Evolutionary conservation across 1,140 invertebrate species (phyloP), one percentile per base, ranked within the genome.

Genomic region (Drosophila cardini): DNA sequence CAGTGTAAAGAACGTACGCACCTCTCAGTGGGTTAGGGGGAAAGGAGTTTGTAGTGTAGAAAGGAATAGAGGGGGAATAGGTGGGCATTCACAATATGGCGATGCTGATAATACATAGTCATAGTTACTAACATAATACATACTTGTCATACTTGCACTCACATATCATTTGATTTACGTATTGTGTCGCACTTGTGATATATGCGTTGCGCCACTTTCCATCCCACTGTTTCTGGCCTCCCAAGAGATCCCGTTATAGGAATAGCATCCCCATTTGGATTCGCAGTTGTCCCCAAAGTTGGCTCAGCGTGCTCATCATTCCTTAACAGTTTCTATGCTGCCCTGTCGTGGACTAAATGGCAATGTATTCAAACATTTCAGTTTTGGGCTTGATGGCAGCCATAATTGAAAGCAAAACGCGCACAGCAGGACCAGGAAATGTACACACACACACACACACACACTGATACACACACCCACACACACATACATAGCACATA

Each of bases 281-380:
- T 34, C 9, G 50, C 9, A 55, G 9, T 11, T 40, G 38, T 40
- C 38, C 38, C n/a, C 38, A 40, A 34, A 38, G 52, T 38, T 13
- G 36, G 18, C 32, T 15, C 46, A 18, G 15, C 18, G 36, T 30
- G 30, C 48, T 62, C 68, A 70, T 70, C 48, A 55, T 65, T 56
- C n/a, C 43, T 15, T 26, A 36, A 16, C 36, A 40, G 53, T 38
- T 21, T 53, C 50, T 53, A 9, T 36, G 50, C 15, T 69, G 67
- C 45, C 34, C 60, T 67, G 72, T 56, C 72, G 7, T 64, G 43
- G 46, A 30, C 78, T 76, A 87, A 86, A 83, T 87, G 83, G 83
- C 83, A 79, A 82, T 86, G 83, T 87, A 87, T 87, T 86, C 83
- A 86, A 86, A 86, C 83, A 86, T 87, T 86, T 86, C 83, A 82